Evolutionary conservation across 2,113 vertebrate species (phyloP).

Genomic region (Actinemys pallida): DNA sequence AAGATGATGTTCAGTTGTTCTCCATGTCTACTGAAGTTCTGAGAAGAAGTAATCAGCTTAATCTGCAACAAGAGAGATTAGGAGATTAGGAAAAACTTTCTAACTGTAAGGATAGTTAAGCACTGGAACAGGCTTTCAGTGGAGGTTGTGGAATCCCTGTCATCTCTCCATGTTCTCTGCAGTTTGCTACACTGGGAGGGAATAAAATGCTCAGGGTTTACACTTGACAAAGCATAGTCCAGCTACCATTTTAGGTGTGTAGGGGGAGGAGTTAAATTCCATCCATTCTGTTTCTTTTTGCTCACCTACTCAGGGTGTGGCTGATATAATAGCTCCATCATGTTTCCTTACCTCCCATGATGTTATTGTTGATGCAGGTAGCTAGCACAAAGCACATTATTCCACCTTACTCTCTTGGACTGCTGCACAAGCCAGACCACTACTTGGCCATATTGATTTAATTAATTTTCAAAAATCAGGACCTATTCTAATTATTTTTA

Average conservation of each 20-base stretch:
- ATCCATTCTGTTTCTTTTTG: neutral
- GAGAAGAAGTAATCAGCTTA: too few species aligned
- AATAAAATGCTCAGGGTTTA: neutral
- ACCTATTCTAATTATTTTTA: neutral
- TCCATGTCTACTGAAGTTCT: too few species aligned
- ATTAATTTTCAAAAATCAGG: neutral
- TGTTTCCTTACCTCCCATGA: too few species aligned
- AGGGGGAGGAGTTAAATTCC: neutral
- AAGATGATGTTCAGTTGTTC: too few species aligned
- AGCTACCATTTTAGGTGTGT: neutral
- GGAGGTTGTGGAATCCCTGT: too few species aligned
- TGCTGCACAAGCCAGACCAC: neutral
- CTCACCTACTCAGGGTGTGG: neutral
- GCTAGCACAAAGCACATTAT: neutral
- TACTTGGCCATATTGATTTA: neutral
- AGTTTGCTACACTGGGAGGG: too few species aligned
- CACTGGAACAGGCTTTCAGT: too few species aligned
- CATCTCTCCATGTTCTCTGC: too few species aligned
- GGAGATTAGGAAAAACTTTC: too few species aligned
- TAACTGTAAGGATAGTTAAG: too few species aligned
- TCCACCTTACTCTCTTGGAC: neutral
- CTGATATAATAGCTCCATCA: neutral
- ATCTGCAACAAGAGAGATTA: too few species aligned
- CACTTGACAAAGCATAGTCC: neutral
- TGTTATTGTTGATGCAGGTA: neutral